Conservation (phyloP, 2,888 invertebrate species). For the Dicycla oo region DNA sequence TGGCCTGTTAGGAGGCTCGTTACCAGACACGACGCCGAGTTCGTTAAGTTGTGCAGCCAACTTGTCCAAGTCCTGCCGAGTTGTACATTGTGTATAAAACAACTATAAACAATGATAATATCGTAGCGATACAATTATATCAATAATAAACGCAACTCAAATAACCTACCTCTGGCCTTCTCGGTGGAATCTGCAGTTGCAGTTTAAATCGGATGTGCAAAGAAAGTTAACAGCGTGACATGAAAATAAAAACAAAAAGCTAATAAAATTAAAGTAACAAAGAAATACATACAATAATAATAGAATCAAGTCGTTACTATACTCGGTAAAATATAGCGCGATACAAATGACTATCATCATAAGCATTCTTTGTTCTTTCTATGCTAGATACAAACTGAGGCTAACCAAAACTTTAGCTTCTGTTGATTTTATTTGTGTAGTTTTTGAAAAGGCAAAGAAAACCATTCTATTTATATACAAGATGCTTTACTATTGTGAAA, state of each 20-base stretch:
- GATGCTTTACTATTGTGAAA: background rate
- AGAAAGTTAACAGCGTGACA: conserved; percentile 89
- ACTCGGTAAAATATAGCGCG: conserved; percentile 47
- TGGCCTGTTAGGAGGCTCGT: conserved; percentile 91
- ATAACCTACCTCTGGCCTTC: conserved; percentile 96
- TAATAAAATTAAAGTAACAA: conserved; percentile 76
- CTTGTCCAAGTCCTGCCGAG: conserved; percentile 97
- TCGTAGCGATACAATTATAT: conserved; percentile 20
- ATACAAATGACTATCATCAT: conserved; percentile 14
- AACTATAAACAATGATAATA: conserved; percentile 40
- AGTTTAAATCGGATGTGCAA: conserved; percentile 84
- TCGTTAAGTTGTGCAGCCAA: conserved; percentile 99
- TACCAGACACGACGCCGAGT: conserved; percentile 95
- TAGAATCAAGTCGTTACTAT: conserved; percentile 59
- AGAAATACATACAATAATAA: conserved; percentile 47
- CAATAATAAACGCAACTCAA: conserved; percentile 56
- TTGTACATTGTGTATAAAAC: conserved; percentile 35
- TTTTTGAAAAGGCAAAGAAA: background rate
- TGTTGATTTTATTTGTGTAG: background rate
- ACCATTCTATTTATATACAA: background rate
- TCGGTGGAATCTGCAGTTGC: conserved; percentile 94
- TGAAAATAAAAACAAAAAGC: conserved; percentile 87
- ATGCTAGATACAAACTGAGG: background rate
- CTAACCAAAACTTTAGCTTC: background rate
- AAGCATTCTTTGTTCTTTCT: background rate